Conservation (phyloP, 2,113 vertebrate genomes). For the Vimba vimba region DNA sequence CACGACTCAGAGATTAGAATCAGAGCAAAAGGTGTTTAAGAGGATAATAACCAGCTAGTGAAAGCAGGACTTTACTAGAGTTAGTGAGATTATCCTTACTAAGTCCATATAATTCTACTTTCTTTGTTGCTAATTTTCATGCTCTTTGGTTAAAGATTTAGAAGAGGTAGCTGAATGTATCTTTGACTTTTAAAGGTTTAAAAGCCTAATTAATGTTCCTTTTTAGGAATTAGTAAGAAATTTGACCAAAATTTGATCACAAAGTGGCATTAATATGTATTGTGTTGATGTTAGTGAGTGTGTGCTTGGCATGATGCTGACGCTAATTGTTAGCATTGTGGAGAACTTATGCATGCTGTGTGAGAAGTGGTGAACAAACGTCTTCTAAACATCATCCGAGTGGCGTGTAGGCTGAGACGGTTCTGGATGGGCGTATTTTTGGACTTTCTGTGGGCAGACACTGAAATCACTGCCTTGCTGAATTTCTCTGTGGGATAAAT, state of each 20-base stretch:
- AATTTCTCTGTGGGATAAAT: slow-evolving; percentile 40
- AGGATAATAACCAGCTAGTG: neutral
- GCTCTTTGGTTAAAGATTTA: neutral
- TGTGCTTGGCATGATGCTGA: neutral
- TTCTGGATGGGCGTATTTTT: slow-evolving; percentile 50
- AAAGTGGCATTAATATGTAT: neutral
- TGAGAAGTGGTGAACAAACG: slow-evolving; percentile 24
- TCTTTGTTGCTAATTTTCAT: neutral
- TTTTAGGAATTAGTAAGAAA: neutral
- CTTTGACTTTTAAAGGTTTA: neutral
- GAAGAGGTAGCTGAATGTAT: neutral
- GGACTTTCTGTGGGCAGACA: slow-evolving; percentile 42
- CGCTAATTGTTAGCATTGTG: slow-evolving; percentile 11
- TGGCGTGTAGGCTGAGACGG: slow-evolving; percentile 14
- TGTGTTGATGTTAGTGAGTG: neutral
- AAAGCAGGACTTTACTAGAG: neutral
- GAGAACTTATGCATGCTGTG: neutral
- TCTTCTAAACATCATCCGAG: slow-evolving; percentile 8
- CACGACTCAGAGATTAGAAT: neutral
- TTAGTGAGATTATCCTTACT: neutral
- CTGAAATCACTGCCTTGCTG: slow-evolving; percentile 31
- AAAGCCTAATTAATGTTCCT: neutral
- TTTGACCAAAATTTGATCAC: neutral
- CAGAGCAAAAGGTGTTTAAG: neutral
- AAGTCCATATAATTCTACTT: neutral